Evolutionary conservation across 2,888 invertebrate species (phyloP).

Genomic region (Bedellia somnulentella): DNA sequence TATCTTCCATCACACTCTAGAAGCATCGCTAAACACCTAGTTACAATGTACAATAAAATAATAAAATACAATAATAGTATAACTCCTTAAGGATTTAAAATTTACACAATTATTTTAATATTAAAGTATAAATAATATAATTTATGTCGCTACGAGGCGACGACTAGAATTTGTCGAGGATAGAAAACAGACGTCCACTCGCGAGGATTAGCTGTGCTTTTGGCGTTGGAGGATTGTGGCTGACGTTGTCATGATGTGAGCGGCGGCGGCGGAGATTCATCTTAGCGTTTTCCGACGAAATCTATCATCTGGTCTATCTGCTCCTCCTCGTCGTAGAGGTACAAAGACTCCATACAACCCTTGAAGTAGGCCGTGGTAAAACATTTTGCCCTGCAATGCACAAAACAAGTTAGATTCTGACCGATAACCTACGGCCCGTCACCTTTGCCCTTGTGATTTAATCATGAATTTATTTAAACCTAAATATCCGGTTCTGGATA

Average conservation of each 20-base stretch:
- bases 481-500: too few species aligned
- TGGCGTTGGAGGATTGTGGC: constrained; percentile 34
- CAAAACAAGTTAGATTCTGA: too few species aligned
- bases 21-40: constrained; percentile 31
- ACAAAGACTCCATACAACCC: constrained; percentile 79
- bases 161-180: constrained; percentile 62
- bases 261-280: too few species aligned
- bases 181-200: constrained; percentile 50
- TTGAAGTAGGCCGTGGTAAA: constrained; percentile 79
- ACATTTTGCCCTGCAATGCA: constrained; percentile 70
- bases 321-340: constrained; percentile 75
- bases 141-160: constrained; percentile 46
- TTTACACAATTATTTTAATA: too few species aligned
- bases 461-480: too few species aligned
- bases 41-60: constrained; percentile 31
- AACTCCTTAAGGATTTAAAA: constrained; percentile 43
- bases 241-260: too few species aligned
- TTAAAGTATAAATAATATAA: too few species aligned
- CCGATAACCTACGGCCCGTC: too few species aligned
- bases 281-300: constrained; percentile 73
- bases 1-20: constrained; percentile 29
- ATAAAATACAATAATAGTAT: constrained; percentile 34
- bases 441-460: too few species aligned
- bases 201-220: constrained; percentile 37
- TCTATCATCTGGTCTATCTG: constrained; percentile 79